Evolutionary conservation across 2,113 vertebrate genomes (phyloP).

Genomic region (Embiotoca jacksoni): DNA sequence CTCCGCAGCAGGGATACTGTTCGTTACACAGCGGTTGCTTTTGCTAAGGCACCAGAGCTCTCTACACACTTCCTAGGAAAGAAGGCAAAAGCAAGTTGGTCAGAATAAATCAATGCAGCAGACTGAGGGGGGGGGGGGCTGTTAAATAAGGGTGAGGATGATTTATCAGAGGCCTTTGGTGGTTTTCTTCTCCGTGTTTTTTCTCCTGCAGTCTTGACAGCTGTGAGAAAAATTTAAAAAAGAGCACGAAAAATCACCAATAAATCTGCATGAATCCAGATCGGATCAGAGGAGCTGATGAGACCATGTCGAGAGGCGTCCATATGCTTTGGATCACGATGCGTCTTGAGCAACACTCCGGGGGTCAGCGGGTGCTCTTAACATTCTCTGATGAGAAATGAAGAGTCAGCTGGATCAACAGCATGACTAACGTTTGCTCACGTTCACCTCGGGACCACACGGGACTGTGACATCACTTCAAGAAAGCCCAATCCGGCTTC

Average conservation of each 20-base stretch:
- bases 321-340: slow-evolving; percentile 72
- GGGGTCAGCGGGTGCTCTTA: slow-evolving; percentile 58
- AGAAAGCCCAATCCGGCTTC: slow-evolving; percentile 65
- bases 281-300: slow-evolving; percentile 48
- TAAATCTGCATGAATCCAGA: slow-evolving; percentile 46
- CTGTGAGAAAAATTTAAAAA: slow-evolving; percentile 18
- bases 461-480: slow-evolving; percentile 74
- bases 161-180: slow-evolving; percentile 52
- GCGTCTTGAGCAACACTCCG: slow-evolving; percentile 59
- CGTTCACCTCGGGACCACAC: slow-evolving; percentile 66
- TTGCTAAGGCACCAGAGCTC: slow-evolving; percentile 99
- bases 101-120: slow-evolving; percentile 84
- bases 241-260: slow-evolving; percentile 16
- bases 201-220: slow-evolving; percentile 11
- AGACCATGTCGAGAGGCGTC: slow-evolving; percentile 43
- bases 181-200: slow-evolving; percentile 39
- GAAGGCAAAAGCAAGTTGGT: slow-evolving; percentile 98
- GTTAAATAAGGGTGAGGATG: slow-evolving; percentile 15
- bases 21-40: slow-evolving; percentile 99
- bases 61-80: slow-evolving; percentile 99
- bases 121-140: slow-evolving; percentile 2
- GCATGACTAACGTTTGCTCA: slow-evolving; percentile 73
- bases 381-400: slow-evolving; percentile 72
- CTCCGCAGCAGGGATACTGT: slow-evolving; percentile 98
- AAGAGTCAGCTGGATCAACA: slow-evolving; percentile 77